Percentiles rank a stretch among this genome's conserved stretches.
These are phyloP conservation scores for Podotricha telesiphe DNA, from an alignment of 2,888 invertebrate species.

Conservation along the genomic window DNA sequence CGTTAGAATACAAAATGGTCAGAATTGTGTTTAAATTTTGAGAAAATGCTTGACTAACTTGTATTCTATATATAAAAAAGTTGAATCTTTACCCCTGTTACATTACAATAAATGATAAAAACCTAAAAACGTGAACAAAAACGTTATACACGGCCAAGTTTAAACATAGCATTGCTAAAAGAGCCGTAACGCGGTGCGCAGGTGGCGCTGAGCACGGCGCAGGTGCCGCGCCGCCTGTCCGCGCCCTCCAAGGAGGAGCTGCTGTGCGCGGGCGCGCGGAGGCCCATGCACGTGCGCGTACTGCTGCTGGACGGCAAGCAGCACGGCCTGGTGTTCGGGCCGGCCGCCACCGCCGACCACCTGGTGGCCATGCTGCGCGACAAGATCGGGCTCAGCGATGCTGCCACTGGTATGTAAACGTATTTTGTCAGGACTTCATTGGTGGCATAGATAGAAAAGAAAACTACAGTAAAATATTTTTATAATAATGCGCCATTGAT, in stretches of 20 bases:
- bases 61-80: too few species aligned
- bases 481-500: too few species aligned
- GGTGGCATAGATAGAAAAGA: too few species aligned
- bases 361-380: slow-evolving; percentile 93
- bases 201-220: slow-evolving; percentile 78
- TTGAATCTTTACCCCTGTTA: too few species aligned
- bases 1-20: too few species aligned
- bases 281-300: slow-evolving; percentile 95
- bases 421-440: too few species aligned
- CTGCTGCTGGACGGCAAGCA: slow-evolving; percentile 97
- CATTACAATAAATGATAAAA: too few species aligned
- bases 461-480: too few species aligned
- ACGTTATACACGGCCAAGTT: not conserved
- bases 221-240: slow-evolving; percentile 90
- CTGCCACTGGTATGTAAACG: slow-evolving; percentile 85
- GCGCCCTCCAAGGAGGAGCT: slow-evolving; percentile 97
- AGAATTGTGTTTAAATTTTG: too few species aligned
- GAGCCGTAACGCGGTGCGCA: too few species aligned
- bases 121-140: not conserved
- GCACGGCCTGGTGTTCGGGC: slow-evolving; percentile 97
- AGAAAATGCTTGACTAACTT: too few species aligned
- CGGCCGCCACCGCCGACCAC: slow-evolving; percentile 95
- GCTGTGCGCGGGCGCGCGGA: slow-evolving; percentile 94
- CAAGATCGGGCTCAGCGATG: slow-evolving; percentile 93
- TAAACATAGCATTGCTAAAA: too few species aligned